phyloP scores from a whole-genome alignment of 1,140 invertebrate genomes.

The Lanistes nyassanus region DNA sequence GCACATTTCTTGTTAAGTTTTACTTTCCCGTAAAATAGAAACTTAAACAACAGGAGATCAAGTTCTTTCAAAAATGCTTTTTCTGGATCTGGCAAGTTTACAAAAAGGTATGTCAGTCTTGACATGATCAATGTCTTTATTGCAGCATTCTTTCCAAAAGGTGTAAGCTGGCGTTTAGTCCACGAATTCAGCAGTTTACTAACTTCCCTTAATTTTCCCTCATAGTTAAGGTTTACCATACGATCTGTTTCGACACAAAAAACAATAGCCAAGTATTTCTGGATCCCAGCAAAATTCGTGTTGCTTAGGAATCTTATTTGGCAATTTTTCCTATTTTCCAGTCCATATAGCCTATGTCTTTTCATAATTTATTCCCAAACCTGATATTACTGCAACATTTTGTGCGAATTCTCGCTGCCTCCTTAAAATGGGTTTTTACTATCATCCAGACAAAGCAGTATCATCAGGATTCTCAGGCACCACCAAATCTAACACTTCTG shows the following conservation, averaged over 20 bases:
- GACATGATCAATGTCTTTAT: constrained; percentile 5
- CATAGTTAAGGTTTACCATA: constrained; percentile 10
- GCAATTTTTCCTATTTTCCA: constrained; percentile 3
- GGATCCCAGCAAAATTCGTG: constrained; percentile 10
- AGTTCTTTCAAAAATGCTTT: neutral
- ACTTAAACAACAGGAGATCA: neutral
- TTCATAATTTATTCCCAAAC: neutral
- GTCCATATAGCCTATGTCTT: constrained; percentile 17
- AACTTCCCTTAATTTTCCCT: constrained; percentile 12
- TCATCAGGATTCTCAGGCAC: constrained; percentile 28
- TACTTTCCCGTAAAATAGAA: neutral
- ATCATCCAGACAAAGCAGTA: constrained; percentile 21
- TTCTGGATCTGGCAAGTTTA: neutral
- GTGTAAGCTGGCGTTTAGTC: neutral
- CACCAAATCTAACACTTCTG: constrained; percentile 16
- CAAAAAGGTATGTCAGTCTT: neutral
- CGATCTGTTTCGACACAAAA: constrained; percentile 8
- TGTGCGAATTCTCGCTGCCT: neutral
- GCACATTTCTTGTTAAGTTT: neutral
- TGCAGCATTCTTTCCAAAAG: constrained; percentile 8
- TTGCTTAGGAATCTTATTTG: neutral
- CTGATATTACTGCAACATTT: neutral
- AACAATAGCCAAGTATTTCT: neutral
- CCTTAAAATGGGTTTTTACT: constrained; percentile 10
- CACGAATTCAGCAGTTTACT: neutral